phyloP scores from a whole-genome alignment of 2,888 invertebrate genomes.

The Unio delphinus region DNA sequence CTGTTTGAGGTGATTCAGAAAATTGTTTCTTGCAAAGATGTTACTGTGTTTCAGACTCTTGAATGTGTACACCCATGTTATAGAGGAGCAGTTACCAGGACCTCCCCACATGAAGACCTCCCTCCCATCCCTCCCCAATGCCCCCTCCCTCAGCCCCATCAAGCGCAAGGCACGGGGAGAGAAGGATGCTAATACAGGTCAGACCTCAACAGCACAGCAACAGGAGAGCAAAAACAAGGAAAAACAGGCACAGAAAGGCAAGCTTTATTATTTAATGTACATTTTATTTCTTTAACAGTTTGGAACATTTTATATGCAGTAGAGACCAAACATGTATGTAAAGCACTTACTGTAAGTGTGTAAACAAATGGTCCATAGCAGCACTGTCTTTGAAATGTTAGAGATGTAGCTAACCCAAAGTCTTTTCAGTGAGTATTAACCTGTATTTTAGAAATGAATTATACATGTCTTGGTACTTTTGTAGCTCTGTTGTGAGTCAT shows the following conservation, averaged over 20 bases:
- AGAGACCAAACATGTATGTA: too few species aligned
- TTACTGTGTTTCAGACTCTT: conserved; percentile 73
- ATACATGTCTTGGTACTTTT: too few species aligned
- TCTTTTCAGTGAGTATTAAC: too few species aligned
- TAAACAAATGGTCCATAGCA: too few species aligned
- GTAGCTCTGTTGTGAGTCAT: too few species aligned
- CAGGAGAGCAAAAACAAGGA: conserved; percentile 37
- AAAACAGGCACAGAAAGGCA: conserved; percentile 59
- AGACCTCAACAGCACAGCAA: conserved; percentile 31
- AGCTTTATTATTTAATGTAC: not conserved
- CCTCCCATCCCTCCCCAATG: conserved; percentile 70
- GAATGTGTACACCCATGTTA: conserved; percentile 83
- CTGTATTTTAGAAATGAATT: too few species aligned
- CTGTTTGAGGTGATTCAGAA: too few species aligned
- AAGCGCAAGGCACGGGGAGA: conserved; percentile 69
- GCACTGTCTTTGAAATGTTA: too few species aligned
- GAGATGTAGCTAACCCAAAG: too few species aligned
- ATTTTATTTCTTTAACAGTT: conserved; percentile 1
- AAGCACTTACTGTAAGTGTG: too few species aligned
- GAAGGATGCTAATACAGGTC: conserved; percentile 37
- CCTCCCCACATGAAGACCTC: conserved; percentile 75
- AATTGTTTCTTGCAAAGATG: too few species aligned
- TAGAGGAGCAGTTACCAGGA: conserved; percentile 78
- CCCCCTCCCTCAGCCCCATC: conserved; percentile 71
- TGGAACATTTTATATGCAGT: not conserved